Evolutionary conservation across 1,140 invertebrate genomes (phyloP).

Genomic region (Formica exsecta): DNA sequence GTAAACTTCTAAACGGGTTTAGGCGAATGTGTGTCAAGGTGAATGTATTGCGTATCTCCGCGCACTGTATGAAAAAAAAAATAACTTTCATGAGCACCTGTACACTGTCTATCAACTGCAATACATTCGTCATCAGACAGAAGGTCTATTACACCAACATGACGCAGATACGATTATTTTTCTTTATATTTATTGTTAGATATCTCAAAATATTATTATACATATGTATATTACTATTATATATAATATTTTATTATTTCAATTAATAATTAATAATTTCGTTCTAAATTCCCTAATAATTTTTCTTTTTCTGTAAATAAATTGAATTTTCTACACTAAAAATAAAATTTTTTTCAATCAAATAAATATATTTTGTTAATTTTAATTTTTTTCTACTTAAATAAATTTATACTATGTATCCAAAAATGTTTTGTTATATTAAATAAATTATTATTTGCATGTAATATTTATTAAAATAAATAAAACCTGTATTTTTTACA

Average conservation of each 20-base stretch:
- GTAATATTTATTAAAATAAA: too few species aligned
- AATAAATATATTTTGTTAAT: neutral
- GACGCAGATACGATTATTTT: neutral
- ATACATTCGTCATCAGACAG: neutral
- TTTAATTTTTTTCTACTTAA: neutral
- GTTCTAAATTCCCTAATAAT: neutral
- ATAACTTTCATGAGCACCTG: constrained; percentile 53
- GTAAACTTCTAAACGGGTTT: constrained; percentile 65
- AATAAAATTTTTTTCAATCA: neutral
- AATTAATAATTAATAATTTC: neutral
- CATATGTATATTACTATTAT: too few species aligned
- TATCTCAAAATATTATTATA: neutral
- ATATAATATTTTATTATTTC: neutral
- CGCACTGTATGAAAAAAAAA: constrained; percentile 49
- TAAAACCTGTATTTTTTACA: too few species aligned
- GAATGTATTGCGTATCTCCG: constrained; percentile 69
- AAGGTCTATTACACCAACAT: neutral
- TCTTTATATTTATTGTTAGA: neutral
- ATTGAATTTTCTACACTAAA: neutral
- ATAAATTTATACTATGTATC: too few species aligned
- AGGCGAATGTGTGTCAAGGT: constrained; percentile 80
- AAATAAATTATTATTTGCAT: too few species aligned
- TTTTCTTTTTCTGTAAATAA: neutral
- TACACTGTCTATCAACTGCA: neutral
- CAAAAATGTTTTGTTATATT: too few species aligned